A percentile compares a stretch with the other conserved stretches of the same genome.
Evolutionary conservation across 2,797 vertebrate genomes (phyloP).

Genomic region (Pagetopsis macropterus): DNA sequence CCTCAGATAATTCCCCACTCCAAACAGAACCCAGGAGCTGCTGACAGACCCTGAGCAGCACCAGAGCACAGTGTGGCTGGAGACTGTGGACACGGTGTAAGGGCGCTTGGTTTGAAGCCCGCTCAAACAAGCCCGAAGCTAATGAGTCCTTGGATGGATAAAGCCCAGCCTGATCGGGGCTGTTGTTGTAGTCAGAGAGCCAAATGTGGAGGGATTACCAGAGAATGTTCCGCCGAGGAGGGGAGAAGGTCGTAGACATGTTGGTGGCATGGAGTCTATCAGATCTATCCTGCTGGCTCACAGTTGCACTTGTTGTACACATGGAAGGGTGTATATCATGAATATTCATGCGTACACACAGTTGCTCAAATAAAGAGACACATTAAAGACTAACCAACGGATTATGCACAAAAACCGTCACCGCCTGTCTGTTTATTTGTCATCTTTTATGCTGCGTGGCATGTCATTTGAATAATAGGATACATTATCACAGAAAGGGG

Average conservation of each 20-base stretch:
- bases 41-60: constrained; percentile 63
- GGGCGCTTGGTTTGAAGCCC: constrained; percentile 67
- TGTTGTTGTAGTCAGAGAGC: constrained; percentile 74
- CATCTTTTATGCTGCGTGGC: not conserved
- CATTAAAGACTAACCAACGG: not conserved
- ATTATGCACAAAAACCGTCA: constrained; percentile 7
- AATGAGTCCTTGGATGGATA: constrained; percentile 72
- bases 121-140: constrained; percentile 71
- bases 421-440: constrained; percentile 1
- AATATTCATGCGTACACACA: not conserved
- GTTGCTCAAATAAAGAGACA: not conserved
- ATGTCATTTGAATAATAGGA: not conserved
- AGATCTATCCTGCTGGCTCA: not conserved
- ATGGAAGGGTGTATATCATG: no score
- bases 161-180: constrained; percentile 67
- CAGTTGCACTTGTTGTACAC: not conserved
- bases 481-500: constrained; percentile 7
- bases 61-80: constrained; percentile 44
- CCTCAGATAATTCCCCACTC: constrained; percentile 63
- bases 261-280: constrained; percentile 10
- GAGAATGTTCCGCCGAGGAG: constrained; percentile 25
- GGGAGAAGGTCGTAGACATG: constrained; percentile 7
- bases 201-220: constrained; percentile 58
- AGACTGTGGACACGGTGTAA: constrained; percentile 50
- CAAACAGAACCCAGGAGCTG: constrained; percentile 55